phyloP scores from a whole-genome alignment of 1,140 invertebrate species.

The Ceratosolen solmsi region DNA sequence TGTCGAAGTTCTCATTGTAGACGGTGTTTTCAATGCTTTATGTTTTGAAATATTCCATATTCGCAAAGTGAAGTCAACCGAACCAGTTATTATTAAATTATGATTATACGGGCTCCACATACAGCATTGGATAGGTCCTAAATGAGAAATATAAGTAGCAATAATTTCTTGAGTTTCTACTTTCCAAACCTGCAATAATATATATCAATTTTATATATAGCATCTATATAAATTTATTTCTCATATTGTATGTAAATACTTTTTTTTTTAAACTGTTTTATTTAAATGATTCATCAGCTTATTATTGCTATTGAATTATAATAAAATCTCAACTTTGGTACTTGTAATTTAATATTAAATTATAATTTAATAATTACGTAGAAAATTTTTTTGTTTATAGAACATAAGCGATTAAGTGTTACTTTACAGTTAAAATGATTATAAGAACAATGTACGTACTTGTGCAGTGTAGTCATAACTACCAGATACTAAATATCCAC shows the following conservation, averaged over 20 bases:
- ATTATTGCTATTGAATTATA: no score
- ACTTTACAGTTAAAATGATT: not conserved
- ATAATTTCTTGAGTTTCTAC: conserved; percentile 75
- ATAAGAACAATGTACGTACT: conserved; percentile 61
- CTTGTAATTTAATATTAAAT: no score
- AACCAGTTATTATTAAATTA: conserved; percentile 78
- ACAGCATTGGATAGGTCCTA: conserved; percentile 74
- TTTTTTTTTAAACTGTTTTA: not conserved
- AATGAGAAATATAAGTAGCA: conserved; percentile 75
- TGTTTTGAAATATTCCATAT: conserved; percentile 75
- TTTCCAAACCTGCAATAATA: conserved; percentile 80
- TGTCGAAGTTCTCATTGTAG: conserved; percentile 42
- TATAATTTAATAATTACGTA: no score
- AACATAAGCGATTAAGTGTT: no score
- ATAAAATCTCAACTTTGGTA: no score
- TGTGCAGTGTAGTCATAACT: conserved; percentile 80
- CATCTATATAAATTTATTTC: not conserved
- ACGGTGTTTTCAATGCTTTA: conserved; percentile 49
- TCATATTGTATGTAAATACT: not conserved
- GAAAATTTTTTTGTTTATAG: no score
- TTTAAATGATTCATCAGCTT: no score
- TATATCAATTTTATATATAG: not conserved
- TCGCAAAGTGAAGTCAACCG: conserved; percentile 76
- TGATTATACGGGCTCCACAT: conserved; percentile 79
- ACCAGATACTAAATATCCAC: conserved; percentile 79